These are phyloP conservation scores for Melitaea athalia DNA, from an alignment of 2,888 invertebrate species.

Conservation along the genomic window DNA sequence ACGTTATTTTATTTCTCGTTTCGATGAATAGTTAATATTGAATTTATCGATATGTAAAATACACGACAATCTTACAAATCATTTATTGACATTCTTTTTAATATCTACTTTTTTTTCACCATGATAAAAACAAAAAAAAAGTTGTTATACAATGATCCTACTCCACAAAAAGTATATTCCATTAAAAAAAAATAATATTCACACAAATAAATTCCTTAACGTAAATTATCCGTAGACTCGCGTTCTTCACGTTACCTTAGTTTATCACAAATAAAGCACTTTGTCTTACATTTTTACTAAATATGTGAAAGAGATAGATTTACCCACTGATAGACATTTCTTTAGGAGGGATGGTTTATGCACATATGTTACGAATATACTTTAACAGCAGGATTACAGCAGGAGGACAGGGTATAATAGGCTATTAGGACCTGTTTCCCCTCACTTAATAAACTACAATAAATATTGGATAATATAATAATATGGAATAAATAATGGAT, in stretches of 20 bases:
- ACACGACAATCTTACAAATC: neutral
- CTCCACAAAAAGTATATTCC: neutral
- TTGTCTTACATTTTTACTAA: neutral
- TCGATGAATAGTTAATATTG: constrained; percentile 17
- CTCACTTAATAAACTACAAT: too few species aligned
- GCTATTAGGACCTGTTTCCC: too few species aligned
- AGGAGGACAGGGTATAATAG: too few species aligned
- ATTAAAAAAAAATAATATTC: neutral
- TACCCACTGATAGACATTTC: too few species aligned
- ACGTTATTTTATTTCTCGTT: constrained; percentile 25
- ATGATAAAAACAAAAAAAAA: too few species aligned
- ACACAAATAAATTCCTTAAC: neutral
- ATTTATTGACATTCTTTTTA: neutral
- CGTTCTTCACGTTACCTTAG: neutral
- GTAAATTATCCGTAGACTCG: constrained; percentile 28
- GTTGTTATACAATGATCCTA: neutral
- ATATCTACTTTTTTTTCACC: neutral
- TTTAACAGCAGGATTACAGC: too few species aligned
- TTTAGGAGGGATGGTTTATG: too few species aligned
- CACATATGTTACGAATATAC: too few species aligned
- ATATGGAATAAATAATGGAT: too few species aligned
- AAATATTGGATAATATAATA: too few species aligned
- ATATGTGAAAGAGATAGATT: neutral
- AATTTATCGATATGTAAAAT: constrained; percentile 15
- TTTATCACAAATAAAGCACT: constrained; percentile 5